Percentiles rank a stretch among this genome's conserved stretches.
Evolutionary conservation across 2,797 vertebrate species (phyloP).

Genomic region (Denticeps clupeoides): DNA sequence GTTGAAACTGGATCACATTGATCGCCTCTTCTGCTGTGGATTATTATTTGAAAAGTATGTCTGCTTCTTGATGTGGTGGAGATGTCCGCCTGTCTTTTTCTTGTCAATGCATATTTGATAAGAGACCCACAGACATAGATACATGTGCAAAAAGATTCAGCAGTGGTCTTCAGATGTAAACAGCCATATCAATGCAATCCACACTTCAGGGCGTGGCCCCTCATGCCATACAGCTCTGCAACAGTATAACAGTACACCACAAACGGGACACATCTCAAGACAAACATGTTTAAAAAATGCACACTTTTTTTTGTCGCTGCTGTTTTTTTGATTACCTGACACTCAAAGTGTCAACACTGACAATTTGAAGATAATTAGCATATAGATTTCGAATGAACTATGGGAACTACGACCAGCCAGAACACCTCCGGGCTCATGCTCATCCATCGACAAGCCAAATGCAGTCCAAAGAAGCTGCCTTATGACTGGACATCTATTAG

Average conservation of each 20-base stretch:
- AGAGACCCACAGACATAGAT: not conserved
- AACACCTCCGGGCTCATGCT: not conserved
- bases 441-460: conserved; percentile 1
- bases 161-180: not conserved
- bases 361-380: no score
- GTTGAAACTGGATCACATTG: conserved; percentile 31
- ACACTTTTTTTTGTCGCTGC: no score
- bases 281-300: no score
- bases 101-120: not conserved
- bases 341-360: no score
- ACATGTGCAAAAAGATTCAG: not conserved
- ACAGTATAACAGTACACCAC: no score
- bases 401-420: no score
- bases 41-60: conserved; percentile 9
- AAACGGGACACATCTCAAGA: no score
- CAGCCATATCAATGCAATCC: no score
- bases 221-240: no score
- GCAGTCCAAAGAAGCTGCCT: not conserved
- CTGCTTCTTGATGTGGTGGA: conserved; percentile 13
- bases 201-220: no score
- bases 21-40: conserved; percentile 4
- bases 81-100: not conserved
- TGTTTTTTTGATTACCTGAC: no score
- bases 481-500: not conserved
- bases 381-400: not conserved